Evolutionary conservation across 2,888 invertebrate genomes (phyloP).

Genomic region (Laothoe populi): DNA sequence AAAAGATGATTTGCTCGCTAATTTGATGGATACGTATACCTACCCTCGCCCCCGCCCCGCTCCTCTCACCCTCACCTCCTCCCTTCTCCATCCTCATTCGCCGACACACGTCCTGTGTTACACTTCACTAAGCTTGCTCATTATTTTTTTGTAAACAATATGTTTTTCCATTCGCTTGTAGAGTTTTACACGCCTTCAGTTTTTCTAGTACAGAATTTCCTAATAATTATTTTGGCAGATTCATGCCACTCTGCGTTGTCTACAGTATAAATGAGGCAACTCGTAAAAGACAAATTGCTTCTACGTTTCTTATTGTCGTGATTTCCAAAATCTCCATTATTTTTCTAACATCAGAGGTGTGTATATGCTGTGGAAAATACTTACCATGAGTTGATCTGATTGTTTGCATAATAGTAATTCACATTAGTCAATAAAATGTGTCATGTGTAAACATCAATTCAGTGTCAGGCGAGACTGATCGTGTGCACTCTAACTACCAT

Average conservation of each 20-base stretch:
- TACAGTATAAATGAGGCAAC: too few species aligned
- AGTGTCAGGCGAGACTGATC: background rate
- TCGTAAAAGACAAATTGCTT: too few species aligned
- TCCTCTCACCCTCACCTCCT: background rate
- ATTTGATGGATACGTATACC: conserved; percentile 33
- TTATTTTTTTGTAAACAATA: conserved; percentile 21
- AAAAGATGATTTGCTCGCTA: conserved; percentile 37
- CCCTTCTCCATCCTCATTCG: background rate
- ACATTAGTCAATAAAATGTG: too few species aligned
- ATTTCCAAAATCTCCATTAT: too few species aligned
- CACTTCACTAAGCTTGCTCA: conserved; percentile 12
- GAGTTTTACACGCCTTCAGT: background rate
- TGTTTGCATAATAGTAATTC: too few species aligned
- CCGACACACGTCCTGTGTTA: conserved; percentile 1
- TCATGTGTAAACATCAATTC: background rate
- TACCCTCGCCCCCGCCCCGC: background rate
- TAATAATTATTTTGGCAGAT: too few species aligned
- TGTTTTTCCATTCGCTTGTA: conserved; percentile 11
- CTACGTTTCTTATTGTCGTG: too few species aligned
- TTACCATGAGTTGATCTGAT: too few species aligned
- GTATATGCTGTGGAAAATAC: too few species aligned
- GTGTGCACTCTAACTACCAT: background rate
- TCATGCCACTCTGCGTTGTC: too few species aligned
- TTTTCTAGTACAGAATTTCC: too few species aligned
- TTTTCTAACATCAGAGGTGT: too few species aligned